Conservation (phyloP, 1,140 invertebrate species). For the Thaumatotibia leucotreta region DNA sequence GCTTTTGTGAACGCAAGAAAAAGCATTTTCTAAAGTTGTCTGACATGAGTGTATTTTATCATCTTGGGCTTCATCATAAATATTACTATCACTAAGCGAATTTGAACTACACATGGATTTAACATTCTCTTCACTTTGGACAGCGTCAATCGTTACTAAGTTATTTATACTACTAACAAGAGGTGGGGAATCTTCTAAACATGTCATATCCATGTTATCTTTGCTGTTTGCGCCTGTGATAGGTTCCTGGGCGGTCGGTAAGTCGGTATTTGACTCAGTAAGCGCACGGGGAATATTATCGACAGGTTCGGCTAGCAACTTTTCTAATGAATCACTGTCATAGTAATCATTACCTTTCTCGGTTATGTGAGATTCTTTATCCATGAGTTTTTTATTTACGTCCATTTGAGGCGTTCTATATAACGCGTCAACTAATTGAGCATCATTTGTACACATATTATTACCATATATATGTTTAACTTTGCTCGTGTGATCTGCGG, state of each 20-base stretch:
- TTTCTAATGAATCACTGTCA: conserved; percentile 42
- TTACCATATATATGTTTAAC: conserved; percentile 50
- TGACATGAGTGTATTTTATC: conserved; percentile 37
- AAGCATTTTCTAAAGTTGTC: conserved; percentile 38
- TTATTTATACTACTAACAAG: background rate
- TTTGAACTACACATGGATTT: conserved; percentile 13
- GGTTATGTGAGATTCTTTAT: conserved; percentile 42
- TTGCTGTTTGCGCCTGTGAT: background rate
- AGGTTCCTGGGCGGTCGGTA: background rate
- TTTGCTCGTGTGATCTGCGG: conserved; percentile 45
- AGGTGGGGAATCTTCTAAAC: background rate
- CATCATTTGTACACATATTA: conserved; percentile 44
- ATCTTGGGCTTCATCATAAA: conserved; percentile 22
- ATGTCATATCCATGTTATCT: background rate
- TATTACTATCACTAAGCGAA: background rate
- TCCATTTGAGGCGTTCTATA: conserved; percentile 58
- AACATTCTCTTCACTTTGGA: background rate
- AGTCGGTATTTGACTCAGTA: background rate
- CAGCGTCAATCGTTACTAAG: background rate
- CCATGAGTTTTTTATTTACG: conserved; percentile 51
- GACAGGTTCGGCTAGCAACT: conserved; percentile 35
- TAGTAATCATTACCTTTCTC: conserved; percentile 31
- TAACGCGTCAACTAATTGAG: conserved; percentile 49
- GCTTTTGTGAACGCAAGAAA: conserved; percentile 31
- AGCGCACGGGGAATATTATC: background rate